Evolutionary conservation across 1,140 invertebrate genomes (phyloP), one percentile per base, ranked within the genome.

Genomic region (Bombus consobrinus): DNA sequence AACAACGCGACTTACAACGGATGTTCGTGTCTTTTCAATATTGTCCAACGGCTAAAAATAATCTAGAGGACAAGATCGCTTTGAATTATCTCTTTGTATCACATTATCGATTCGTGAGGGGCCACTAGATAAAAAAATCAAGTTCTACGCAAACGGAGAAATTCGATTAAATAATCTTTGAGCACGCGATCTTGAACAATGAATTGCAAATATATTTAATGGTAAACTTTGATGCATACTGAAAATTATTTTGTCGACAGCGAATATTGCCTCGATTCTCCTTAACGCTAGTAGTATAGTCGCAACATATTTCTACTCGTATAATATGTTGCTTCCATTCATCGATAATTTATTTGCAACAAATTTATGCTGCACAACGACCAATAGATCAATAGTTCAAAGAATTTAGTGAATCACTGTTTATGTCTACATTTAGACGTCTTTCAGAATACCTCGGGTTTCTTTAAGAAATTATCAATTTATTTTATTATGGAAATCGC

Each of bases 1-100:
- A 71, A 59, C 66, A 41, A 57, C 57, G 0, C 34, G 43, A 71
- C 6, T 53, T 22, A 18, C n/a, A 18, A 3, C 1, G 13, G 25
- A 22, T 80, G 18, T 13, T 32, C 43, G 39, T 47, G 18, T 28
- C 15, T n/a, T 71, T 32, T 37, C 39, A 1, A n/a, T 37, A 53
- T 69, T 39, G 47, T 25, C 5, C 34, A 9, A n/a, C 25, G 25
- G 39, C 37, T 81, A 72, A 81, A 59, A 72, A 81, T 72, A 81
- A 72, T 81, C 22, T 12, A 68, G 4, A 22, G n/a, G 57, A 69
- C 41, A 68, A 18, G 77, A 64, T 64, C n/a, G 1, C 62, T 13
- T 64, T 32, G n/a, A 34, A 22, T 39, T 32, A 34, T 59, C 10
- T 10, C 37, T 57, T 59, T 43, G 22, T 32, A 18, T 18, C 6